Evolutionary conservation across 2,888 invertebrate genomes (phyloP).

Genomic region (Frankliniella fusca): DNA sequence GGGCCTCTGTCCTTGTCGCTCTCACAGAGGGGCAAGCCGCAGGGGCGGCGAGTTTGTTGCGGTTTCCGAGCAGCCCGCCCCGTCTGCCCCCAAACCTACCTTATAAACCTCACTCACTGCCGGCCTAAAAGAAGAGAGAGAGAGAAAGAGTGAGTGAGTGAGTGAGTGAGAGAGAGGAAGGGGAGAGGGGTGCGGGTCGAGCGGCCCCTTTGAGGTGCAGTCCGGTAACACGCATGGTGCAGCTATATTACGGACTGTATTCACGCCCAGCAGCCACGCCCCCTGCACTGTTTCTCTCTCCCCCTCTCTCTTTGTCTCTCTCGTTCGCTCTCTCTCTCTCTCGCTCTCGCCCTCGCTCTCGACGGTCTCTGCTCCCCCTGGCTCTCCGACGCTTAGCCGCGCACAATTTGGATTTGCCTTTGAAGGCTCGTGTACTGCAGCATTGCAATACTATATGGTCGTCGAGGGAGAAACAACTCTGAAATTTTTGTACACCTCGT

Average conservation of each 20-base stretch:
- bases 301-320: slow-evolving; percentile 35
- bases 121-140: too few species aligned
- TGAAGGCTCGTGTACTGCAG: too few species aligned
- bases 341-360: neutral
- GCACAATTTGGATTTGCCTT: too few species aligned
- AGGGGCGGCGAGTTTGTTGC: slow-evolving; percentile 32
- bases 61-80: neutral
- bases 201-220: slow-evolving; percentile 18
- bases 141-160: too few species aligned
- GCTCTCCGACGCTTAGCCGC: slow-evolving; percentile 5
- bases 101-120: neutral
- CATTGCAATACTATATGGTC: too few species aligned
- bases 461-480: too few species aligned
- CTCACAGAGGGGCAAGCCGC: slow-evolving; percentile 30
- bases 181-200: neutral
- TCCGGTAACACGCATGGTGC: slow-evolving; percentile 13
- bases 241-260: slow-evolving; percentile 16
- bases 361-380: neutral
- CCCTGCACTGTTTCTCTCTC: slow-evolving; percentile 33
- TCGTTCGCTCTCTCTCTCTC: slow-evolving; percentile 34
- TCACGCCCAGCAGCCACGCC: slow-evolving; percentile 23
- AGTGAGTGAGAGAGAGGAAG: too few species aligned
- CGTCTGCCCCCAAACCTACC: too few species aligned
- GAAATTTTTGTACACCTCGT: too few species aligned
- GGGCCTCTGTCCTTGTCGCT: slow-evolving; percentile 28